phyloP scores from a whole-genome alignment of 2,113 vertebrate genomes.

The Ceyx margarethae region DNA sequence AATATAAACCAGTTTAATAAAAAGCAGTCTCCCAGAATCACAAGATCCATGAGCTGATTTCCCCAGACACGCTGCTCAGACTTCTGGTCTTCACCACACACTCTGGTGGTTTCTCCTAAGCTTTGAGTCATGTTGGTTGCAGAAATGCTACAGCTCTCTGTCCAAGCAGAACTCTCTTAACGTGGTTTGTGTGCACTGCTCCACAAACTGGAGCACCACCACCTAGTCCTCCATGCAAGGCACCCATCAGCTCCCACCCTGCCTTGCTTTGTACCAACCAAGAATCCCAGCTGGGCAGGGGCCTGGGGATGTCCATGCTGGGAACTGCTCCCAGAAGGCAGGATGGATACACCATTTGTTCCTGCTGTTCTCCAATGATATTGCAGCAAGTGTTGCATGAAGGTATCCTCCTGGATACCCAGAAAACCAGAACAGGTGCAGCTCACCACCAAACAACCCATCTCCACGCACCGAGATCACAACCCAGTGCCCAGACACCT shows the following conservation, averaged over 20 bases:
- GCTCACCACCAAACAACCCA: rapidly evolving
- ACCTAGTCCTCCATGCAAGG: neutral
- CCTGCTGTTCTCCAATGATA: neutral
- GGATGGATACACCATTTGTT: neutral
- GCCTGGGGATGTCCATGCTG: neutral
- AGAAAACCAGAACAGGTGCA: neutral
- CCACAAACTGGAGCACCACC: rapidly evolving
- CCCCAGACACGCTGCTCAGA: neutral
- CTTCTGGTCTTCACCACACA: neutral
- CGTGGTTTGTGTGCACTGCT: too few relatives aligned
- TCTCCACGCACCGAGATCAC: rapidly evolving
- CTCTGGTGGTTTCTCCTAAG: neutral
- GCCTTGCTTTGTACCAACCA: neutral
- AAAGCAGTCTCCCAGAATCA: neutral
- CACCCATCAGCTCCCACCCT: neutral
- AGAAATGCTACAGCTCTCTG: neutral
- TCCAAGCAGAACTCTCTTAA: neutral
- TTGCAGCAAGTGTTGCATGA: neutral
- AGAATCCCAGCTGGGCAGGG: rapidly evolving
- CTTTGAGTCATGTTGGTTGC: neutral
- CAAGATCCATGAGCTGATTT: neutral
- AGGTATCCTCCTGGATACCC: neutral
- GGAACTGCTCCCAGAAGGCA: neutral
- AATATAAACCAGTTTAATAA: neutral
- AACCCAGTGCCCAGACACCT: neutral